Evolutionary conservation across 2,888 invertebrate species (phyloP), one percentile per base, ranked within the genome.

Genomic region (Brachycybe producta): DNA sequence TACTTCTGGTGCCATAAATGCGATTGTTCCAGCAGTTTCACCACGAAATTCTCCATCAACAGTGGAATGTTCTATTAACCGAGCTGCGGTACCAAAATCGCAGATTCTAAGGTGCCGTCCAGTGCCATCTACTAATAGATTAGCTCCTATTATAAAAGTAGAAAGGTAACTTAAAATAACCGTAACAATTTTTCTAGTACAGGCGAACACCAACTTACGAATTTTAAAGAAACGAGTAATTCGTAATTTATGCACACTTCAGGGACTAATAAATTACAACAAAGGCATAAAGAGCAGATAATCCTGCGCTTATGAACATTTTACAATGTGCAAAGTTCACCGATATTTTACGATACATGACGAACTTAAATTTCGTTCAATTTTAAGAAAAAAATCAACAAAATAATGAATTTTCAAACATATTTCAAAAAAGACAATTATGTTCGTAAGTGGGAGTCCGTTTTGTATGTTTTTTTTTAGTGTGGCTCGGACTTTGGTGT

Each of bases 1-100:
- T 53, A 67, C 70, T 64, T 71, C 71, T 49, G 71, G 71, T 28
- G 71, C 71, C 70, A 71, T 71, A 57, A 71, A 71, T 13, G 70
- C 68, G 39, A 70, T 65, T 28, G 71, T 71, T 5, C 71, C 71
- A 27, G 67, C 58, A 45, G 70, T 57, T 57, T 71, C 68, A 7
- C 70, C 69, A 60, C 67, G 63, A 54, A 70, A 70, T 56, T 71
- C 69, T 30, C 68, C 69, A 3, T 58, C 50, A 13, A 64, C 64
- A 27, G 69, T 70, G 27, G 61, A 56, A 36, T 64, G 61, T n/a
- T 67, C 63, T 2, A 65, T 65, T 34, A 71, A 60, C 28, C 67
- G 58, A n/a, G 67, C 69, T 5, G 70, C 65, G 4, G 70, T 67
- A 19, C 71, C 71, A 59, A 71, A 70, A 58, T 71, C 71, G 19